phyloP scores from a whole-genome alignment of 1,140 invertebrate species.

The Gryllus bimaculatus region DNA sequence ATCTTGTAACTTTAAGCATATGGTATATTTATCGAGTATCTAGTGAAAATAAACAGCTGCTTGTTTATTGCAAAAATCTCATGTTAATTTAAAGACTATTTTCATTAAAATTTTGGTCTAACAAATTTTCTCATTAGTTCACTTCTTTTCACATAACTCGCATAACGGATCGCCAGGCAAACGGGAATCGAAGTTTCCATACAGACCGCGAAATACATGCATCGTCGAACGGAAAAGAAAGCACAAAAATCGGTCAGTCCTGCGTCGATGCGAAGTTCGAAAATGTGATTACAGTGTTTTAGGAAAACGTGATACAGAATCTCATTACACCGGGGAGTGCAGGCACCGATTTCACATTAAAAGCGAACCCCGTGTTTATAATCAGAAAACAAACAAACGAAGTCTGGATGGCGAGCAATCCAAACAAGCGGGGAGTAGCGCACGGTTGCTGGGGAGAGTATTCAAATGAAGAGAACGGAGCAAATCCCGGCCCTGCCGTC shows the following conservation, averaged over 20 bases:
- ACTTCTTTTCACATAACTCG: neutral
- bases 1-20: no score
- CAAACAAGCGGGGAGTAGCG: neutral
- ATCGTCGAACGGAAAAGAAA: neutral
- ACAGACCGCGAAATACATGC: neutral
- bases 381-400: neutral
- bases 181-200: neutral
- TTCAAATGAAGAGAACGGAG: neutral
- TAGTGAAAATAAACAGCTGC: no score
- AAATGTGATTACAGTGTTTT: neutral
- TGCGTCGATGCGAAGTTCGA: neutral
- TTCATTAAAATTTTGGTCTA: no score
- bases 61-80: no score
- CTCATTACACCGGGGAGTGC: neutral
- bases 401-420: neutral
- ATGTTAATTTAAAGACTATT: no score
- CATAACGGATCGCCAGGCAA: neutral
- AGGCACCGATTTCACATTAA: slow-evolving; percentile 1
- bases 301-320: neutral
- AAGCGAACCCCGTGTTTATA: neutral
- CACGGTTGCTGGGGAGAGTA: neutral
- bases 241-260: neutral
- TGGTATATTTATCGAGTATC: no score
- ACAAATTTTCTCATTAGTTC: no score
- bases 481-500: no score